phyloP scores from a whole-genome alignment of 1,140 invertebrate genomes.

The Phortica variegata region DNA sequence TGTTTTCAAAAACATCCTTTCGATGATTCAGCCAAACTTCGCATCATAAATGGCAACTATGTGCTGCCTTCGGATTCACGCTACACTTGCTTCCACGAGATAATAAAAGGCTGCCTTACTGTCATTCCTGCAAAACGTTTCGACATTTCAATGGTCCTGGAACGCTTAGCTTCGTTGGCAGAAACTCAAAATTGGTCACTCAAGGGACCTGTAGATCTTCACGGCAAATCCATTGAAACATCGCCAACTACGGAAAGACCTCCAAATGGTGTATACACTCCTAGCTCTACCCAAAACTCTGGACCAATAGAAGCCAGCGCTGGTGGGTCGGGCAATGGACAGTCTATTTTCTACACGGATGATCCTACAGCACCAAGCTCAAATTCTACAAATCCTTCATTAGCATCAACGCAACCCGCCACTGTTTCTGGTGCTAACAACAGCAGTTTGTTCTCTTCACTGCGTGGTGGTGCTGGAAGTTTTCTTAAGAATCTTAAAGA shows the following conservation, averaged over 20 bases:
- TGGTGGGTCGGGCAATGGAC: no score
- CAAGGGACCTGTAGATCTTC: slow-evolving; percentile 63
- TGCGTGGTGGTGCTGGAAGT: slow-evolving; percentile 80
- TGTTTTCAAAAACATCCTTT: slow-evolving; percentile 96
- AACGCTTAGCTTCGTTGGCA: slow-evolving; percentile 82
- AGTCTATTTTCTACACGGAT: no score
- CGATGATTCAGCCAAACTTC: slow-evolving; percentile 93
- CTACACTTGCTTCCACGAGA: slow-evolving; percentile 83
- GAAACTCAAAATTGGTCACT: slow-evolving; percentile 79
- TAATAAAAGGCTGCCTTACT: slow-evolving; percentile 84
- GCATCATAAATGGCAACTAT: slow-evolving; percentile 96
- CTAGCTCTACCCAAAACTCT: slow-evolving; percentile 54
- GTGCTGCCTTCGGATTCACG: slow-evolving; percentile 78
- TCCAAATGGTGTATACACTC: slow-evolving; percentile 33
- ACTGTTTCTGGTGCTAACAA: slow-evolving; percentile 22
- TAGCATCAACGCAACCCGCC: slow-evolving; percentile 13
- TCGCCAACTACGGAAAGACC: slow-evolving; percentile 29
- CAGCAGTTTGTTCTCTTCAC: slow-evolving; percentile 75
- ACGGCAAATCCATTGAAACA: slow-evolving; percentile 42
- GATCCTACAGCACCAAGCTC: no score
- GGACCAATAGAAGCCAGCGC: slow-evolving; percentile 48
- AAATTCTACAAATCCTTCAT: slow-evolving; percentile 24
- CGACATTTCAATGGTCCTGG: slow-evolving; percentile 75
- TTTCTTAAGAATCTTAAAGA: slow-evolving; percentile 94
- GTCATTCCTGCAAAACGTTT: slow-evolving; percentile 75